Evolutionary conservation across 2,888 invertebrate species (phyloP), one percentile per base, ranked within the genome.

Genomic region (Gymnoscelis rufifasciata): DNA sequence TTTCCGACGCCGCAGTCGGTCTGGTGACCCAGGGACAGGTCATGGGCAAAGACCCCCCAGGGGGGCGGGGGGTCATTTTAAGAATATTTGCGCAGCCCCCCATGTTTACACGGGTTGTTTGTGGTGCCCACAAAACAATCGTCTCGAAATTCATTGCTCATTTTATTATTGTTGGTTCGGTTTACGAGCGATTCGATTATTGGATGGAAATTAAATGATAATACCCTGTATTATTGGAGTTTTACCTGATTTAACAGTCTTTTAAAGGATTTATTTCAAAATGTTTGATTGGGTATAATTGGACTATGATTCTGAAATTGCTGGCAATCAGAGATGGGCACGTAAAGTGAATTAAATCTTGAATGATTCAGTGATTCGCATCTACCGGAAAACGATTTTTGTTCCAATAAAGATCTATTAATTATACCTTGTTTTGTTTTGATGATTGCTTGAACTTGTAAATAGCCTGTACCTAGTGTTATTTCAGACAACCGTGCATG

Each of bases 101-200:
- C 66, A 76, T 86, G 83, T 87, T 86, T 87, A 81, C 84, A 74
- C 76, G 71, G 87, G 84, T 73, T 83, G 88, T 84, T 87, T 87
- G 86, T 83, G 82, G 83, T 83, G 75, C 81, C 84, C 83, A 83
- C 83, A 83, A 86, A 87, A 88, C 88, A 88, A 88, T 88, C 81
- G 86, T 87, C 84, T 81, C 80, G 72, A 83, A 84, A 87, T 86
- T 87, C 86, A 86, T 88, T 88, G 87, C 84, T 82, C 86, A 81
- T 88, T 88, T 88, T 87, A 88, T 88, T 88, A 88, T 84, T 88
- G 87, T 88, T 84, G 73, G 81, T 83, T 83, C 86, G 77, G 83
- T 88, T 84, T 86, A 86, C 78, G 84, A 77, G 74, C 81, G 73
- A 83, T 84, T 86, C 86, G 84, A 87, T 84, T 87, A 88, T 87